A percentile compares a stretch with the other conserved stretches of the same genome.
These are phyloP conservation scores for Dolichallabes microphthalmus DNA, from an alignment of 2,113 vertebrate species.

Conservation along the genomic window DNA sequence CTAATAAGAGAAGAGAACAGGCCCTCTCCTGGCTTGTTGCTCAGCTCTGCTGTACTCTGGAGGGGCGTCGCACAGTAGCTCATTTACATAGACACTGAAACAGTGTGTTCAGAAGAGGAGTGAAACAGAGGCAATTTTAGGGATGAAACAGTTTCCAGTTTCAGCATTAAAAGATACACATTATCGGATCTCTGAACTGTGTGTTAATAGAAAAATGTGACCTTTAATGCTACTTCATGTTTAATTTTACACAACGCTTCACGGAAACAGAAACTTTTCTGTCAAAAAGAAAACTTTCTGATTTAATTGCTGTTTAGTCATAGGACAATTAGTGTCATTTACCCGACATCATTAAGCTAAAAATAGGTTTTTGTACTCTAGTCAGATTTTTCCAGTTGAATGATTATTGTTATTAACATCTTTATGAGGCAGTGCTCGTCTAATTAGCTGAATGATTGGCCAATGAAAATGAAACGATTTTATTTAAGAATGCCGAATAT, in stretches of 20 bases:
- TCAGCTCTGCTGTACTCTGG: no score
- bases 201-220: no score
- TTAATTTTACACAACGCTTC: neutral
- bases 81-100: no score
- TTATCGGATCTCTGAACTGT: no score
- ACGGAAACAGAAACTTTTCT: neutral
- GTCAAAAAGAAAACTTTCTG: no score
- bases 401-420: neutral
- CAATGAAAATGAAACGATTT: neutral
- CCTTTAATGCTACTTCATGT: neutral
- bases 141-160: no score
- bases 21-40: no score
- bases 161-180: no score
- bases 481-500: neutral
- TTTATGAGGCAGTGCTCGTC: neutral
- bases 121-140: no score
- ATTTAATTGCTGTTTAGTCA: neutral
- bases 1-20: no score
- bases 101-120: no score
- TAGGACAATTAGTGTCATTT: neutral
- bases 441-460: neutral
- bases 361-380: neutral
- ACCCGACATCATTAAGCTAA: neutral
- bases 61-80: no score
- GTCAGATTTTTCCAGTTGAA: neutral